Evolutionary conservation across 35 echinoderm and acorn worm genomes (phyloP).

Genomic region (Anneissia japonica): DNA sequence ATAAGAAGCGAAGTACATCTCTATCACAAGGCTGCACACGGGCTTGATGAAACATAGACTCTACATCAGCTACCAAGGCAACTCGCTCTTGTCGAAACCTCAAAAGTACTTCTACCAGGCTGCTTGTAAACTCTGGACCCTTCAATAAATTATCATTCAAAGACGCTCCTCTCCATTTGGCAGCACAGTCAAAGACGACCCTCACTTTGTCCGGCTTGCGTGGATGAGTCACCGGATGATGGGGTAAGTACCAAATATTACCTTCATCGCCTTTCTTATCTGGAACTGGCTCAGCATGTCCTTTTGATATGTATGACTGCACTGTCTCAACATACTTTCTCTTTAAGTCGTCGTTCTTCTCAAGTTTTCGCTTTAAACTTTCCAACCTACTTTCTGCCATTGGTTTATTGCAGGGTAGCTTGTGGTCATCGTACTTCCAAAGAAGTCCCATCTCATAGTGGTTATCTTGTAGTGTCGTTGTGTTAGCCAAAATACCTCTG

Average conservation of each 20-base stretch:
- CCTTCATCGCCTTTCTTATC: not conserved
- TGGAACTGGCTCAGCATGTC: slow-evolving; percentile 1
- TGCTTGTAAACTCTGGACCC: slow-evolving; percentile 1
- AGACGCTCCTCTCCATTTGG: not conserved
- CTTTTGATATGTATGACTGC: not conserved
- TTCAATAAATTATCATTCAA: not conserved
- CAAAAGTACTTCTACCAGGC: not conserved
- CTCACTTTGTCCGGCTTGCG: not conserved
- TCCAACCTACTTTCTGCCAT: not conserved
- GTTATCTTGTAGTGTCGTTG: not conserved
- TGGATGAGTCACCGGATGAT: slow-evolving; percentile 4
- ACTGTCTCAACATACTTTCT: not conserved
- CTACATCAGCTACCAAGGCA: not conserved
- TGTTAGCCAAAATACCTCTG: not conserved
- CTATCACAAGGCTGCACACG: not conserved
- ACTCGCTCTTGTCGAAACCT: slow-evolving; percentile 7
- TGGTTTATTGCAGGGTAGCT: not conserved
- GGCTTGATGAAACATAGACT: slow-evolving; percentile 9
- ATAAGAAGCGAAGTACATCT: slow-evolving; percentile 42
- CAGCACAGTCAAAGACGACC: slow-evolving; percentile 10
- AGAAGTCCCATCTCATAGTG: not conserved
- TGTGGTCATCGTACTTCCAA: not conserved
- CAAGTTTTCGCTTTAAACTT: not conserved
- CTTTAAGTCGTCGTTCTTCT: not conserved
- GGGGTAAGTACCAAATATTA: not conserved